A percentile compares a stretch with the other conserved stretches of the same genome.
phyloP scores from a whole-genome alignment of 2,113 vertebrate species.

The Plecotus auritus region DNA sequence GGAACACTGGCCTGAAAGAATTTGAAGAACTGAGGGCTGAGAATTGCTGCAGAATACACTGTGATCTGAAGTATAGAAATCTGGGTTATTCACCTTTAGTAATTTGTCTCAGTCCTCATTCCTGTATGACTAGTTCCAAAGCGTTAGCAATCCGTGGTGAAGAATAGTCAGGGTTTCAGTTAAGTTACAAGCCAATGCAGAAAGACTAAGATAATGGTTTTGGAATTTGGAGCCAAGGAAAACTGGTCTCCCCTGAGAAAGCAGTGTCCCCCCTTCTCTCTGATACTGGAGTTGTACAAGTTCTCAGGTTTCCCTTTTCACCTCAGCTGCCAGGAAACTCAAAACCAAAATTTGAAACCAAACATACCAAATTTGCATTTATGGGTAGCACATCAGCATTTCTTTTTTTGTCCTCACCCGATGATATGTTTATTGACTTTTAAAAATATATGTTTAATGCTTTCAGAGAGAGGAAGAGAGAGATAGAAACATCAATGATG shows the following conservation, averaged over 20 bases:
- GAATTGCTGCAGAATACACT: neutral
- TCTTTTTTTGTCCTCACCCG: neutral
- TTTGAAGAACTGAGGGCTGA: neutral
- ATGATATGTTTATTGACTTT: too few relatives aligned
- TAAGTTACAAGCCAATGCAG: neutral
- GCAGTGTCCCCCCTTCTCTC: neutral
- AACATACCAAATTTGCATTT: neutral
- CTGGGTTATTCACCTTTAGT: neutral
- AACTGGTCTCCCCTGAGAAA: neutral
- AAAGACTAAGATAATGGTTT: neutral
- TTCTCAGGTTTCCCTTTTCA: neutral
- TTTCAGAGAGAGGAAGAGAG: neutral
- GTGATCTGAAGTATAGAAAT: neutral
- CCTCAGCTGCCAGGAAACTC: constrained; percentile 31
- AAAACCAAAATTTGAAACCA: neutral
- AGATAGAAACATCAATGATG: neutral
- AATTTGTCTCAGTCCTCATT: neutral
- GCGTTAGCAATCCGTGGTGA: neutral
- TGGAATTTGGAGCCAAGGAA: constrained; percentile 32
- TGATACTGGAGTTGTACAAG: neutral
- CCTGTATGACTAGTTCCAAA: neutral
- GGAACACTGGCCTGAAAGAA: neutral
- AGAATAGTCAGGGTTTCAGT: neutral
- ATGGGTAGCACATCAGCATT: neutral
- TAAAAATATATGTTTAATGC: too few relatives aligned